Conservation (phyloP, 2,888 invertebrate genomes). For the Agrenia bidenticulata region DNA sequence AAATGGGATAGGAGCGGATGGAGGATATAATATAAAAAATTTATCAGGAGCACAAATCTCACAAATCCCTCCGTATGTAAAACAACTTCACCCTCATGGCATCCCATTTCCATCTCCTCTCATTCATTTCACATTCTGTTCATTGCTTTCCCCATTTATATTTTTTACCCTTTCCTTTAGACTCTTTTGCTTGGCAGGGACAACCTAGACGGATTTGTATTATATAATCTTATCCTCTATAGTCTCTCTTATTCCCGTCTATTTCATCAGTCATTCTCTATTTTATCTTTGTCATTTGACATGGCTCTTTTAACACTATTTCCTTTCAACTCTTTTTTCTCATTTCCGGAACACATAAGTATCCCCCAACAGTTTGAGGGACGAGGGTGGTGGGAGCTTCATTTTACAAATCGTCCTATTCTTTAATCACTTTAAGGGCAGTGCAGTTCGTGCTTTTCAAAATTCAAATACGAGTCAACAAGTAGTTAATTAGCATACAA, state of each 20-base stretch:
- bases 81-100: constrained; percentile 26
- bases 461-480: too few species aligned
- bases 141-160: constrained; percentile 19
- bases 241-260: not conserved
- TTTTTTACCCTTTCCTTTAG: not conserved
- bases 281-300: constrained; percentile 20
- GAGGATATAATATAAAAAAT: constrained; percentile 7
- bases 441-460: too few species aligned
- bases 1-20: not conserved
- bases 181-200: not conserved
- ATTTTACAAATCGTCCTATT: too few species aligned
- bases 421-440: too few species aligned
- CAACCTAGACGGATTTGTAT: constrained; percentile 25
- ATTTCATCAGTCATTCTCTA: constrained; percentile 26
- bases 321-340: constrained; percentile 19
- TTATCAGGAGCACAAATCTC: constrained; percentile 12
- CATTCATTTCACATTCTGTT: constrained; percentile 26
- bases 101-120: constrained; percentile 15
- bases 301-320: constrained; percentile 10
- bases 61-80: constrained; percentile 29
- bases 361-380: too few species aligned
- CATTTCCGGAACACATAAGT: constrained; percentile 8
- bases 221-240: constrained; percentile 25
- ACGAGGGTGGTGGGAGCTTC: too few species aligned
- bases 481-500: too few species aligned